Evolutionary conservation across 2,113 vertebrate species (phyloP).

Genomic region (Podarcis raffonei): DNA sequence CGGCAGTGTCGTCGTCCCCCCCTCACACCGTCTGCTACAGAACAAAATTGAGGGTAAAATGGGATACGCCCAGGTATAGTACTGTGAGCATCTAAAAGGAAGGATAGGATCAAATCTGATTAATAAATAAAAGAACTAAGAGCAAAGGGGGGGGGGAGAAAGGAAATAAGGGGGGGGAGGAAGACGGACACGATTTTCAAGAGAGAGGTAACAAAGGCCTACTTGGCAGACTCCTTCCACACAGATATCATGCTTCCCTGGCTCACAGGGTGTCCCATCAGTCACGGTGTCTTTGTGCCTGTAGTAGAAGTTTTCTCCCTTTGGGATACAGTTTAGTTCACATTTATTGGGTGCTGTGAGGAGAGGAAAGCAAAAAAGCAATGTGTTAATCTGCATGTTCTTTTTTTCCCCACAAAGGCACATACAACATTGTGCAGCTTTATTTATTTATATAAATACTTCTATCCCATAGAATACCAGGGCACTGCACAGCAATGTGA

Average conservation of each 20-base stretch:
- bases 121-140: neutral
- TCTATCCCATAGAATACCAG: too few species aligned
- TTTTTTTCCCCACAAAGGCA: neutral
- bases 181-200: neutral
- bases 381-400: neutral
- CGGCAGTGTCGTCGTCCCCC: too few species aligned
- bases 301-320: conserved; percentile 94
- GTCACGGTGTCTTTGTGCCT: conserved; percentile 85
- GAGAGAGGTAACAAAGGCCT: conserved; percentile 10
- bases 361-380: conserved; percentile 30
- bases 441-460: neutral
- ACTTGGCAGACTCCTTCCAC: conserved; percentile 91
- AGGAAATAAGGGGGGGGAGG: neutral
- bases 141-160: neutral
- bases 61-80: too few species aligned
- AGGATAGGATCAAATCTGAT: neutral
- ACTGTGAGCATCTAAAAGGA: neutral
- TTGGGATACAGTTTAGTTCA: conserved; percentile 95
- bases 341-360: conserved; percentile 89
- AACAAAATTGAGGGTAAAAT: neutral
- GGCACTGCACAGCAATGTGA: too few species aligned
- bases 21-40: too few species aligned
- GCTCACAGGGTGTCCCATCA: conserved; percentile 92
- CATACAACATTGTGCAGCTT: conserved; percentile 1
- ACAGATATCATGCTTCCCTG: conserved; percentile 86